Evolutionary conservation across 2,888 invertebrate genomes (phyloP).

Genomic region (Dryocosmus kuriphilus): DNA sequence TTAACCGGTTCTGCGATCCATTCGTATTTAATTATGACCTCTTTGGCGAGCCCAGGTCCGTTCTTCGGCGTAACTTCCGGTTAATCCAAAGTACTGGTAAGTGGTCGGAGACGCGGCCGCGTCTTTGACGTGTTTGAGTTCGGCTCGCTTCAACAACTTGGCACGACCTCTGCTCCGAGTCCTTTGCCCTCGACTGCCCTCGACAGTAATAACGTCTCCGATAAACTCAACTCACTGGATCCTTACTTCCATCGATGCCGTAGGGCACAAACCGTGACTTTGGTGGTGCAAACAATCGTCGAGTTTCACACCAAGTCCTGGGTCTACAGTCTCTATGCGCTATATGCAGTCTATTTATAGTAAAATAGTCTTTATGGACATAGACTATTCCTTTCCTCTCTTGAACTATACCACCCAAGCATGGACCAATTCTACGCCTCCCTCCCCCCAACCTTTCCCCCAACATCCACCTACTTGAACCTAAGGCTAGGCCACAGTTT

Average conservation of each 20-base stretch:
- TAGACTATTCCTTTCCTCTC: background rate
- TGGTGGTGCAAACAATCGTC: slow-evolving; percentile 23
- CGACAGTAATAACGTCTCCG: slow-evolving; percentile 47
- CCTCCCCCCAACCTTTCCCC: background rate
- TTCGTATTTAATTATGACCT: slow-evolving; percentile 22
- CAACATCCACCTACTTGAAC: background rate
- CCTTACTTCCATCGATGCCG: slow-evolving; percentile 32
- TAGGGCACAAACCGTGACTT: slow-evolving; percentile 16
- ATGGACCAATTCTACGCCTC: background rate
- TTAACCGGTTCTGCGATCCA: background rate
- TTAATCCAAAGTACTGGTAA: slow-evolving; percentile 41
- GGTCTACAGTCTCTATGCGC: slow-evolving; percentile 32
- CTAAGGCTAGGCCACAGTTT: slow-evolving; percentile 22
- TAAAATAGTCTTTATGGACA: slow-evolving; percentile 5
- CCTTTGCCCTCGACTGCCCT: slow-evolving; percentile 34
- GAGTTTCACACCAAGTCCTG: slow-evolving; percentile 36
- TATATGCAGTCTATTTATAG: slow-evolving; percentile 20
- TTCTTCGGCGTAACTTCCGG: slow-evolving; percentile 36
- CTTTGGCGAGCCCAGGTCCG: background rate
- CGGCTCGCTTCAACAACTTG: slow-evolving; percentile 26
- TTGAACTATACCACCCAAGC: slow-evolving; percentile 1
- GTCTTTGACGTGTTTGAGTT: slow-evolving; percentile 34
- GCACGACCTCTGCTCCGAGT: slow-evolving; percentile 30
- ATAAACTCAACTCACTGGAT: slow-evolving; percentile 44
- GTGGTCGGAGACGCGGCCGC: slow-evolving; percentile 22